Conservation (phyloP, 2,797 vertebrate genomes). For the Antennarius maculatus region DNA sequence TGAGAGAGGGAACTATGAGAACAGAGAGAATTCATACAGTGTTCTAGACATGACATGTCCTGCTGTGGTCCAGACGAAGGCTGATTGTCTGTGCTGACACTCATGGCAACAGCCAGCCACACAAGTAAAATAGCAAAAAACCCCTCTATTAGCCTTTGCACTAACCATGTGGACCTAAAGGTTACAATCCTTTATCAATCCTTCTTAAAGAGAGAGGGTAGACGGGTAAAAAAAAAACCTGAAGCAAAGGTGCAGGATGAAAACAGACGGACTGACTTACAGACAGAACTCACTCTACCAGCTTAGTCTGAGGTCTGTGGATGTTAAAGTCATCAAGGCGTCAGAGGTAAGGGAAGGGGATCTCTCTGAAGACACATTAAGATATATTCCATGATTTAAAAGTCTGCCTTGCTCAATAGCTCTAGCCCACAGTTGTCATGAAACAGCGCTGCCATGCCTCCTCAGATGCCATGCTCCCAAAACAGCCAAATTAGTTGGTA, state of each 20-base stretch:
- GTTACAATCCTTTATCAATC: conserved; percentile 11
- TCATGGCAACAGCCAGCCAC: conserved; percentile 65
- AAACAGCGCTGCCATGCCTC: conserved; percentile 64
- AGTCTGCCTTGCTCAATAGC: conserved; percentile 70
- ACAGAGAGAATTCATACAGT: conserved; percentile 23
- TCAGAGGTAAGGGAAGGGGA: conserved; percentile 58
- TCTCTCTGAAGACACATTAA: conserved; percentile 77
- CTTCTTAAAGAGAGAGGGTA: neutral
- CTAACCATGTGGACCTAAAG: conserved; percentile 5
- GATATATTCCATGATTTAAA: conserved; percentile 75
- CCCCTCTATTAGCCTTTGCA: conserved; percentile 6
- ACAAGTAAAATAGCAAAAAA: conserved; percentile 54
- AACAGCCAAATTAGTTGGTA: conserved; percentile 61
- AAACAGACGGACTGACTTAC: conserved; percentile 8
- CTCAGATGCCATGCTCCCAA: conserved; percentile 48
- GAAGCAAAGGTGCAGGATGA: conserved; percentile 1
- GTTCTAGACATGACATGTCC: conserved; percentile 64
- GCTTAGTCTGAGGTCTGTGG: conserved; percentile 60
- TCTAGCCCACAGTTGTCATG: conserved; percentile 70
- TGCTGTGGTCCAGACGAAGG: conserved; percentile 70
- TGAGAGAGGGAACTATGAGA: conserved; percentile 55
- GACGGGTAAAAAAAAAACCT: neutral
- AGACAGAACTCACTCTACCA: conserved; percentile 35
- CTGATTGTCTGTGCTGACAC: conserved; percentile 61
- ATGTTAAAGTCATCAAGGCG: conserved; percentile 77